Conservation (phyloP, 1,140 invertebrate species). For the Euwallacea similis region DNA sequence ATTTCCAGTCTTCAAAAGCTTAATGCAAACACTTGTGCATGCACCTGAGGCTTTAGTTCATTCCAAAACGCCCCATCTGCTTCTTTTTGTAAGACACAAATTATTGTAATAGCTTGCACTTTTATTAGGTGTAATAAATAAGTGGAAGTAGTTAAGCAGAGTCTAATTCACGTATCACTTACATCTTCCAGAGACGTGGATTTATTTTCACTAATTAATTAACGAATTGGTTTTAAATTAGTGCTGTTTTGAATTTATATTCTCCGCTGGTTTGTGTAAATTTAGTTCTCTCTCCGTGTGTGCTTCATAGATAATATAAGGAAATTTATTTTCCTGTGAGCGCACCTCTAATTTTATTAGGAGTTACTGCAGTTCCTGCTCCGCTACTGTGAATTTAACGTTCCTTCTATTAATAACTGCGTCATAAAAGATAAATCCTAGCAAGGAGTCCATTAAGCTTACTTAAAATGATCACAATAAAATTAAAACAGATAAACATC, state of each 20-base stretch:
- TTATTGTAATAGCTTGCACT: slow-evolving; percentile 10
- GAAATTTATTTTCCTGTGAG: slow-evolving; percentile 3
- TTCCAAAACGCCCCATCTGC: slow-evolving; percentile 9
- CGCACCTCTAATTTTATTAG: slow-evolving; percentile 3
- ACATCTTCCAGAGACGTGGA: neutral
- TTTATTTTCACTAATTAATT: neutral
- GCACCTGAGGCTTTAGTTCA: slow-evolving; percentile 24
- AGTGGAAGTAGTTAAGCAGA: neutral
- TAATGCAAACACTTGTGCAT: slow-evolving; percentile 1
- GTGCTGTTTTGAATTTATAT: slow-evolving; percentile 1
- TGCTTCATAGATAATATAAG: slow-evolving; percentile 1
- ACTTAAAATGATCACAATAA: slow-evolving; percentile 26
- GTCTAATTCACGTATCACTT: neutral
- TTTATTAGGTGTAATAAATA: slow-evolving; percentile 16
- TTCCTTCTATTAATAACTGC: slow-evolving; percentile 10
- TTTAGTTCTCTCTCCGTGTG: neutral
- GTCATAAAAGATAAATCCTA: slow-evolving; percentile 21
- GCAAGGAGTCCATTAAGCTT: slow-evolving; percentile 16
- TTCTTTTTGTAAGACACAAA: slow-evolving; percentile 13
- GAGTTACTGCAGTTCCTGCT: slow-evolving; percentile 3
- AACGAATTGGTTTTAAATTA: neutral
- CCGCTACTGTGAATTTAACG: slow-evolving; percentile 10
- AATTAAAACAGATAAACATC: slow-evolving; percentile 19
- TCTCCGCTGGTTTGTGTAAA: neutral
- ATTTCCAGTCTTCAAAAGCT: slow-evolving; percentile 1